Percentiles rank a stretch among this genome's conserved stretches.
phyloP scores from a whole-genome alignment of 2,888 invertebrate genomes.

The Ephialtes manifestator region DNA sequence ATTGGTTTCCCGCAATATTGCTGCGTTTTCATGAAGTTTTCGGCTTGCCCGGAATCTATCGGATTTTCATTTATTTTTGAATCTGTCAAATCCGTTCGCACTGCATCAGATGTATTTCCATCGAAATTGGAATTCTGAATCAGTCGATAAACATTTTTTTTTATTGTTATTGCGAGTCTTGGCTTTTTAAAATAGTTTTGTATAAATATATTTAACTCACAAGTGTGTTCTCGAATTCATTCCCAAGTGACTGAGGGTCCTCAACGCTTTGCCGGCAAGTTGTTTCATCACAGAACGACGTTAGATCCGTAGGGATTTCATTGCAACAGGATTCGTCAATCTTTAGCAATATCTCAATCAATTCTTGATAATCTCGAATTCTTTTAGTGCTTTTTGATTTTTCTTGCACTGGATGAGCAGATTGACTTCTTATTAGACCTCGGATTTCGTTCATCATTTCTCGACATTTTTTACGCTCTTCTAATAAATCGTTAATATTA shows the following conservation, averaged over 20 bases:
- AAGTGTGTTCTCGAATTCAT: background rate
- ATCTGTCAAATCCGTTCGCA: background rate
- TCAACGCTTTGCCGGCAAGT: constrained; percentile 31
- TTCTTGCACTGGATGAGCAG: background rate
- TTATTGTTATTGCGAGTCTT: background rate
- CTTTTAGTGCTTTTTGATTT: background rate
- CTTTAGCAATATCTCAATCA: constrained; percentile 19
- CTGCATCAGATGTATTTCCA: background rate
- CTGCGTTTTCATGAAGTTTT: background rate
- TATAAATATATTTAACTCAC: constrained; percentile 21
- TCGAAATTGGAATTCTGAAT: constrained; percentile 14
- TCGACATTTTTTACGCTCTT: constrained; percentile 59
- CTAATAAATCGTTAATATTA: constrained; percentile 19
- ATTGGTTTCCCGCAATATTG: constrained; percentile 14
- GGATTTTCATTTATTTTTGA: background rate
- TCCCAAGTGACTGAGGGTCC: background rate
- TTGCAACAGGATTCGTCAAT: constrained; percentile 56
- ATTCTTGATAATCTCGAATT: background rate
- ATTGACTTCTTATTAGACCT: constrained; percentile 31
- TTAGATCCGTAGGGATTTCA: background rate
- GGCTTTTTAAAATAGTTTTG: background rate
- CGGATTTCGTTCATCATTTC: constrained; percentile 40
- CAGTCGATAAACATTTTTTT: background rate
- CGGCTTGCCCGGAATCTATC: background rate
- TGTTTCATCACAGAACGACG: constrained; percentile 23